These are phyloP conservation scores for Centropyge bicolor DNA, from an alignment of 2,797 vertebrate genomes.

Conservation along the genomic window DNA sequence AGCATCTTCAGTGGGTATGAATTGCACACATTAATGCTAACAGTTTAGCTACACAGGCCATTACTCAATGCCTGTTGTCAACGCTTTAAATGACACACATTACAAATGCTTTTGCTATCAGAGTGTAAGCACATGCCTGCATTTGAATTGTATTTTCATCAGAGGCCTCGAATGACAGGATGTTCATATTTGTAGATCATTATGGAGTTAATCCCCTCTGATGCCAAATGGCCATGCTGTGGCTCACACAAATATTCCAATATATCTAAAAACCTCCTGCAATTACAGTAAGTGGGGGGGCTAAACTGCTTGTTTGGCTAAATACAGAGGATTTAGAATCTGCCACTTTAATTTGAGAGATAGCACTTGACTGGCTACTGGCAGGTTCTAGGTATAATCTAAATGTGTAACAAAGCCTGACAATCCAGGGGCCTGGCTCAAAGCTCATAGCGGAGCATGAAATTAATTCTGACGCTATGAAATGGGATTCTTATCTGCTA, in stretches of 20 bases:
- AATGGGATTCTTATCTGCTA: constrained; percentile 85
- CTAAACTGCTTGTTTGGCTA: constrained; percentile 83
- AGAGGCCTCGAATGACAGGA: constrained; percentile 65
- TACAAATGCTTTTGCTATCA: constrained; percentile 42
- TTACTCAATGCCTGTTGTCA: constrained; percentile 33
- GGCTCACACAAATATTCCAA: constrained; percentile 77
- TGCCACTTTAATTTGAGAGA: constrained; percentile 83
- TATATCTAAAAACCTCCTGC: constrained; percentile 77
- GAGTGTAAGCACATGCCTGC: constrained; percentile 51
- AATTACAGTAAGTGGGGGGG: constrained; percentile 81
- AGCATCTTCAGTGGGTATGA: constrained; percentile 27
- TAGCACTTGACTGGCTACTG: constrained; percentile 76
- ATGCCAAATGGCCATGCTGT: constrained; percentile 74
- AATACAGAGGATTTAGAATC: constrained; percentile 83
- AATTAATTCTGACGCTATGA: constrained; percentile 84
- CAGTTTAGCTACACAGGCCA: constrained; percentile 14
- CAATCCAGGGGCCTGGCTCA: constrained; percentile 76
- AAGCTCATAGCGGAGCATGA: constrained; percentile 80
- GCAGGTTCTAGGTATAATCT: constrained; percentile 83
- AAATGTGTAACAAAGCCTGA: constrained; percentile 84
- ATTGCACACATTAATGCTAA: constrained; percentile 27
- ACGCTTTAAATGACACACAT: constrained; percentile 43
- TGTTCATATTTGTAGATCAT: constrained; percentile 76
- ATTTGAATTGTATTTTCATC: constrained; percentile 61
- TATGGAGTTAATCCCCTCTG: constrained; percentile 80